A percentile compares a stretch with the other conserved stretches of the same genome.
These are phyloP conservation scores for Nematostella vectensis DNA, from an alignment of 92 coral and sea anemone species.

Conservation along the genomic window DNA sequence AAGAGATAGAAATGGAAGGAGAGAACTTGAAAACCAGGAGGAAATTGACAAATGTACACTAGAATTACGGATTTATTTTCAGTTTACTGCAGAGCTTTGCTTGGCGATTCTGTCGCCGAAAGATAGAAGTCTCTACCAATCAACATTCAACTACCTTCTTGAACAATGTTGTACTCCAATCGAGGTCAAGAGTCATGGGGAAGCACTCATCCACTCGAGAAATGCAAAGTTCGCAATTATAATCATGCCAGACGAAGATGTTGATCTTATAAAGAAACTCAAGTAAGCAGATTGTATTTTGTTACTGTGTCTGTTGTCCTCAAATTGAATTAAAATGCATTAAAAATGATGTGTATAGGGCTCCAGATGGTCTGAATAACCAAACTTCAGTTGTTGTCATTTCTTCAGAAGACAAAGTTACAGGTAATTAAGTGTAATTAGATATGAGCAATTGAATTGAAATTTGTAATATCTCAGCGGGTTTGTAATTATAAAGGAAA, in stretches of 20 bases:
- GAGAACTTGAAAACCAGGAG: too few relatives aligned
- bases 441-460: too few relatives aligned
- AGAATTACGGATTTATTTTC: too few relatives aligned
- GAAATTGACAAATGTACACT: too few relatives aligned
- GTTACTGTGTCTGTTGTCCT: too few relatives aligned
- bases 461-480: too few relatives aligned
- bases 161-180: slow-evolving; percentile 41
- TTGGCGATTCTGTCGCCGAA: slow-evolving; percentile 15
- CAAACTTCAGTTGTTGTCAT: slow-evolving; percentile 40
- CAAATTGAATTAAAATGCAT: too few relatives aligned
- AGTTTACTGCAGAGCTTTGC: slow-evolving; percentile 18
- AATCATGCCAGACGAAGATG: slow-evolving; percentile 48
- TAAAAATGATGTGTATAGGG: neutral
- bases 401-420: slow-evolving; percentile 28
- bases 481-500: too few relatives aligned
- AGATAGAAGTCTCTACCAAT: slow-evolving; percentile 5
- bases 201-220: slow-evolving; percentile 57
- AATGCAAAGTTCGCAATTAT: slow-evolving; percentile 39
- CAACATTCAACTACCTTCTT: slow-evolving; percentile 31
- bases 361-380: slow-evolving; percentile 25
- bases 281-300: slow-evolving; percentile 40
- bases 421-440: slow-evolving; percentile 29
- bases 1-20: too few relatives aligned
- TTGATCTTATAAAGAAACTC: slow-evolving; percentile 41
- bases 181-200: slow-evolving; percentile 49